Evolutionary conservation across 2,797 vertebrate species (phyloP), one percentile per base, ranked within the genome.

Genomic region (Pyrocephalus nanus): DNA sequence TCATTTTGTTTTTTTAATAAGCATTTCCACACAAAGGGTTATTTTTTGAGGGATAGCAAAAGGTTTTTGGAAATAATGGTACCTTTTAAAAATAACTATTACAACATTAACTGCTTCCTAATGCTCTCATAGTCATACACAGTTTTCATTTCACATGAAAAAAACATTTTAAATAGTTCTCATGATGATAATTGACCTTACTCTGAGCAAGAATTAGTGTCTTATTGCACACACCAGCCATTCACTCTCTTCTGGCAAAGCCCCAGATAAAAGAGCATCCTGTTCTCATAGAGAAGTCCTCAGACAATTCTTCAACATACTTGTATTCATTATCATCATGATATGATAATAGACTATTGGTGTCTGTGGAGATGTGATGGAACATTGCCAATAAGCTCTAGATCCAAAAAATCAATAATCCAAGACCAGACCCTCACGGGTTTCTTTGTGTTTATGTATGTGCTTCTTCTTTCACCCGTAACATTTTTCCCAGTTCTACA

Each of bases 1-100:
- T 27, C 23, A 5, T 26, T n/a, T 36, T 25, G 6, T 14, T 22
- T 43, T 32, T 17, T 27, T 1, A 29, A 40, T 30, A 61, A 32
- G 2, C 0, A 42, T 81, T 74, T 85, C 6, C 6, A 43, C 2
- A 2, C 2, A 13, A 71, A 34, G 2, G 2, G 2, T n/a, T 21
- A 6, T 38, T 76, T 81, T 83, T 58, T 7, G 4, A 18, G 60
- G 14, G 3, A 22, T 16, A 42, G 12, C 13, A 62, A 32, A 3
- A 42, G 3, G 4, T 6, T 57, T 66, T 62, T 51, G 7, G 76
- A 62, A 86, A 62, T 14, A 15, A 36, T 30, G 5, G 0, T 29
- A 16, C 3, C 1, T 79, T 73, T n/a, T 7, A 42, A 86, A 94
- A 83, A 38, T 25, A 32, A 20, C 4, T 3, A 23, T 66, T 47